Evolutionary conservation across 2,888 invertebrate species (phyloP), one percentile per base, ranked within the genome.

Genomic region (Leptura quadrifasciata): DNA sequence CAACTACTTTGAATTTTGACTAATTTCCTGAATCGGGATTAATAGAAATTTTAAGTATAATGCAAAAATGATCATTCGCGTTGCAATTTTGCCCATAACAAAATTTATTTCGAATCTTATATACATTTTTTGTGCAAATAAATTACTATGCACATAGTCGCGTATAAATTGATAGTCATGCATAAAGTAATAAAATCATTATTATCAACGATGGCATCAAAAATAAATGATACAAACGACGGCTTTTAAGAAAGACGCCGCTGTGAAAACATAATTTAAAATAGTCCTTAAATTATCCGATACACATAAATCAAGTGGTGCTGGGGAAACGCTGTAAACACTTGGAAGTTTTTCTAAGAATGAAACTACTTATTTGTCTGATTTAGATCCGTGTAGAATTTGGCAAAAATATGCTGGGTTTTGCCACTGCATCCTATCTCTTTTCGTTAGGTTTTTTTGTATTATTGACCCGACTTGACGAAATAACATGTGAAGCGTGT

Each of bases 221-320:
- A 47, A 47, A 47, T 47, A 47, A 47, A 47, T 47, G 2, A 47
- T 15, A 47, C 15, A 15, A 47, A 47, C 4, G 47, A 47, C n/a
- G 15, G 47, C 47, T 47, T 47, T 47, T 47, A 47, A 47, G n/a
- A n/a, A n/a, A 47, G 47, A 47, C 47, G 47, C 12, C 47, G 47
- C n/a, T 47, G 47, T 47, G 47, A 47, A 47, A 47, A 47, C 47
- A 47, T 47, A 47, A 47, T 47, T 47, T 47, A 47, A n/a, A 47
- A n/a, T 47, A 47, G 47, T 47, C 47, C n/a, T 47, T 47, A 47
- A 47, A 47, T 47, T 47, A 47, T 5, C 47, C n/a, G 47, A 47
- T 47, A 47, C 47, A 47, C n/a, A 47, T 47, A 47, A 47, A 47
- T 47, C 47, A 47, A 47, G 47, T 47, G 47, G 47, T 47, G 47